A percentile compares a stretch with the other conserved stretches of the same genome.
Conservation (phyloP, 2,113 vertebrate species). For the western clawed frog (Xenopus tropicalis) region UCB_Xtro_10.0 CM004449.2:30380001-30380500, state of each 20-base stretch:
- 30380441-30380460: constrained; percentile 63
- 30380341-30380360: constrained; percentile 38
- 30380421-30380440: constrained; percentile 68
- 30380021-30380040: no score
- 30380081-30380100: no score
- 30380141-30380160: no score
- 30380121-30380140: no score
- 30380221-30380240: not conserved
- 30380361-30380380: constrained; percentile 51
- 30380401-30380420: constrained; percentile 59
- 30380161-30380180: no score
- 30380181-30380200: no score
- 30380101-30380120: no score
- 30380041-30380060: no score
- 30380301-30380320: constrained; percentile 9
- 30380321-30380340: constrained; percentile 29
- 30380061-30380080: no score
- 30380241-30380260: not conserved
- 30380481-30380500: constrained; percentile 52
- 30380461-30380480: constrained; percentile 58
- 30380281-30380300: not conserved
- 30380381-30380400: constrained; percentile 67
- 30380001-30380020: no score
- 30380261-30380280: not conserved
- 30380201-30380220: no score